Evolutionary conservation across 2,113 vertebrate species (phyloP), one percentile per base, ranked within the genome.

Genomic region (Ochotona curzoniae): DNA sequence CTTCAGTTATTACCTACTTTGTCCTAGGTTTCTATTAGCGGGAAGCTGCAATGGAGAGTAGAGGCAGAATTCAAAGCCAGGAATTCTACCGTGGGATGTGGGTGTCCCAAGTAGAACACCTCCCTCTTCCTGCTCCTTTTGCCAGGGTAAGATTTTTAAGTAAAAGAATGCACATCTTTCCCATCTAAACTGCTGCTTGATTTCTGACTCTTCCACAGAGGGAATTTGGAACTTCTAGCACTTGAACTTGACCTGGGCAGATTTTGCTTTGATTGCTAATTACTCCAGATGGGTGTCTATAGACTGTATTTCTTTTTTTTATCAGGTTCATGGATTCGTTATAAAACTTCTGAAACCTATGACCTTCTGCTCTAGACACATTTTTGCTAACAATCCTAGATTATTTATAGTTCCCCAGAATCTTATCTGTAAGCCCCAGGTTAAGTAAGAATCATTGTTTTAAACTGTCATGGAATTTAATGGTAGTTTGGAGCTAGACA

Each of bases 371-470:
- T 57, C 28, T 30, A 44, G 35, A n/a, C 78, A 83, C 66, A 23
- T 0, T 57, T 15, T 51, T 28, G 20, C 14, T 78, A 90, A 85
- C 21, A 84, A 83, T 87, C 14, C n/a, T 79, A 47, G 28, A 32
- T 90, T 80, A 83, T 78, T 74, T 83, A 47, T 14, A 74, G 11
- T 85, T 74, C 4, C 14, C 30, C n/a, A 60, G 73, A 70, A 88
- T 74, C 20, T 85, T 61, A 76, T 79, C 17, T 85, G 25, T 61
- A n/a, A 88, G 3, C 3, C 15, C 49, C 35, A 90, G 26, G 5
- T 88, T 78, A 88, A 88, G 69, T 78, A 88, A 88, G 69, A 94
- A 44, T 25, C 26, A 61, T 25, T 60, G 32, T 51, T 92, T 95
- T 57, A 92, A 86, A 86, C 9, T 80, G 18, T 89, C 75, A 89